Evolutionary conservation across 2,113 vertebrate species (phyloP), one percentile per base, ranked within the genome.

Genomic region (Calyptommatus sinebrachiatus): DNA sequence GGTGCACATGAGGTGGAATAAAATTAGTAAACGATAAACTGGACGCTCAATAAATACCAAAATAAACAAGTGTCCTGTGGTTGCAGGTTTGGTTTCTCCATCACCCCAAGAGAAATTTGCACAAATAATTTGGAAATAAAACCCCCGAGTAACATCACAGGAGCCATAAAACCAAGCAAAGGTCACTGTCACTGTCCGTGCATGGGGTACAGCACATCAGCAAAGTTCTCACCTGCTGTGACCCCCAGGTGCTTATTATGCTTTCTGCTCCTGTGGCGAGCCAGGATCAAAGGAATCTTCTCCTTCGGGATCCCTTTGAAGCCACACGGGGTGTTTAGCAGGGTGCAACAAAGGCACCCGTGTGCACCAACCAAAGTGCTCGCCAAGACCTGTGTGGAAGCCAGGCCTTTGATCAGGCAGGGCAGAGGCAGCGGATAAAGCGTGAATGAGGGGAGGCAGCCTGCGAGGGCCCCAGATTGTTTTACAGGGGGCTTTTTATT

Each of bases 141-240:
- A 89, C 91, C 91, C 91, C 89, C 84, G 89, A 90, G 87, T 91
- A 90, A 91, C 91, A 84, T 89, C 89, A 84, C 22, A 91, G 85
- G 88, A 70, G 84, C 72, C 78, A 71, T 83, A 91, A 91, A 92
- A 81, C 91, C 89, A 31, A 87, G 90, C 79, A 92, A 93, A 93
- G 82, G 89, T 88, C 86, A 89, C 83, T 89, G 89, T 88, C 86
- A 89, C 83, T 89, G 91, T 86, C 87, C 91, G 66, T 0, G 72
- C 83, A 80, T 83, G 87, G 73, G 78, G 63, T 65, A 81, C 69
- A 71, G 63, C 73, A 24, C 82, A 84, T 91, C 87, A 90, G 85
- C 84, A 92, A 86, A 90, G 89, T 89, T 91, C 71, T 78, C 84
- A 83, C 85, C 82, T 87, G 26, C 50, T 46, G 85, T 85, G 79